Percentiles rank a stretch among this genome's conserved stretches.
Evolutionary conservation across 2,797 vertebrate species (phyloP).

Genomic region (Eremophila alpestris): DNA sequence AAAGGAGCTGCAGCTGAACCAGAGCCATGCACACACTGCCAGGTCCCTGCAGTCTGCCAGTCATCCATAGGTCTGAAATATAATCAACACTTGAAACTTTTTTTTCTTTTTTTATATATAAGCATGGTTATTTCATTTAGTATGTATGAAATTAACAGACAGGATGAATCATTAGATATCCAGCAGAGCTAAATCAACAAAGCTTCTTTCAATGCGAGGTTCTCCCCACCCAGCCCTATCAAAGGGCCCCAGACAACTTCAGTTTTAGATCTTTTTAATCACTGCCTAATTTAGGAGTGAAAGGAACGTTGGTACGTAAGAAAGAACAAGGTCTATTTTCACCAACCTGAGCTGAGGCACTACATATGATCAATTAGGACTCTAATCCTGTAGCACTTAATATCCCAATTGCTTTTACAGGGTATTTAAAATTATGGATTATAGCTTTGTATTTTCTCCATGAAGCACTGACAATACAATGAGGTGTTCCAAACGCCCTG

Average conservation of each 20-base stretch:
- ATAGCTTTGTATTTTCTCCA: neutral
- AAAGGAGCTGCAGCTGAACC: neutral
- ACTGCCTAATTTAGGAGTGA: neutral
- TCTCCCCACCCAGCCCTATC: neutral
- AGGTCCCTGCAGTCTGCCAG: neutral
- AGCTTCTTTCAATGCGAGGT: neutral
- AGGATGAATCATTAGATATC: neutral
- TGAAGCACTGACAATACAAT: neutral
- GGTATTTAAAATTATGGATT: neutral
- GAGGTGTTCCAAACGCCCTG: neutral
- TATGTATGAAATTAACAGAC: neutral
- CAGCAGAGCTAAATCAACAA: neutral
- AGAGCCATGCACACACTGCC: fast-evolving
- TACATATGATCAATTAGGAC: neutral
- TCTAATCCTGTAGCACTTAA: neutral
- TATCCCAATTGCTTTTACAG: neutral
- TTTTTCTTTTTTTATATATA: neutral
- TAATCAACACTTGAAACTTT: neutral
- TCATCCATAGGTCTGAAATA: neutral
- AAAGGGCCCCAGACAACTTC: neutral
- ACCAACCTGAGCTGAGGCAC: neutral
- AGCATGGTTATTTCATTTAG: neutral
- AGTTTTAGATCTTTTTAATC: neutral
- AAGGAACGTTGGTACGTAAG: neutral
- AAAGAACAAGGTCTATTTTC: neutral